phyloP scores from a whole-genome alignment of 37 sponge, comb jelly and placozoan species.

The Axinella damicornis region DNA sequence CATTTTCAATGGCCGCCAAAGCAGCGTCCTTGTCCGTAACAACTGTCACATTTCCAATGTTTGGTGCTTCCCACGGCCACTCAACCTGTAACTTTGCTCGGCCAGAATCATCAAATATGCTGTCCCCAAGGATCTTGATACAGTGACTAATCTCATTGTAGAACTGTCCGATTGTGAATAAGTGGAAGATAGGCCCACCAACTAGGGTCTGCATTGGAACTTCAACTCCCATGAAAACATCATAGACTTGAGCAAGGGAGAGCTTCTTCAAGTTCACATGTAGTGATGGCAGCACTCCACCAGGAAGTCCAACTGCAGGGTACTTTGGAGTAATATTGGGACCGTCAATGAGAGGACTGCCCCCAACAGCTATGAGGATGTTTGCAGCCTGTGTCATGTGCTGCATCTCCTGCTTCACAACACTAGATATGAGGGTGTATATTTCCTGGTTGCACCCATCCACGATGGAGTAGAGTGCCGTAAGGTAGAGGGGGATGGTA shows the following conservation, averaged over 20 bases:
- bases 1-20: constrained; percentile 35
- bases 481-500: constrained; percentile 63
- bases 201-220: constrained; percentile 6
- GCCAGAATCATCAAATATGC: not conserved
- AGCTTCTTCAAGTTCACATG: constrained; percentile 32
- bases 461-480: constrained; percentile 56
- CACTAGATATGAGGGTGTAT: constrained; percentile 26
- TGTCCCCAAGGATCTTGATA: constrained; percentile 10
- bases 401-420: constrained; percentile 70
- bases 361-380: constrained; percentile 57
- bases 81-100: not conserved
- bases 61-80: constrained; percentile 37
- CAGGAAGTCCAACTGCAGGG: constrained; percentile 42
- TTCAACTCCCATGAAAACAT: constrained; percentile 60
- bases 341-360: constrained; percentile 53
- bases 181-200: not conserved
- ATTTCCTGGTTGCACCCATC: constrained; percentile 47
- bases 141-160: constrained; percentile 58
- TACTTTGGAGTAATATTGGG: constrained; percentile 13
- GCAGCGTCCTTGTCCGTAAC: constrained; percentile 34
- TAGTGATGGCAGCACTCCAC: constrained; percentile 50
- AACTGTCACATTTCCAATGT: constrained; percentile 5
- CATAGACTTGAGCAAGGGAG: constrained; percentile 29
- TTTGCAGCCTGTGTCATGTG: constrained; percentile 66
- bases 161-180: constrained; percentile 66